phyloP scores from a whole-genome alignment of 1,140 invertebrate genomes.

The Diorhabda elongata region DNA sequence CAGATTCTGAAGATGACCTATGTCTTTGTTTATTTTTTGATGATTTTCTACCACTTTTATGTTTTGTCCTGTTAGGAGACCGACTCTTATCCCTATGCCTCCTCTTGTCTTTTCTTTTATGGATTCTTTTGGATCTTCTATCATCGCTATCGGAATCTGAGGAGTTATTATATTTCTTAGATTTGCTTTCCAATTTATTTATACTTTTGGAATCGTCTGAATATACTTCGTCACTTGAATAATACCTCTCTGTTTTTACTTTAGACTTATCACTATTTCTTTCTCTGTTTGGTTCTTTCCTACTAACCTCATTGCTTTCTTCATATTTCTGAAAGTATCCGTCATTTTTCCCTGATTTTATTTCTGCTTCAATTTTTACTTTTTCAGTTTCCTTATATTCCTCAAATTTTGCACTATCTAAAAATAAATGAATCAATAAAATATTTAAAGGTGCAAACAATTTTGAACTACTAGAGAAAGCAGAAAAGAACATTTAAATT shows the following conservation, averaged over 20 bases:
- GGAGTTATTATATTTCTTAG: not conserved
- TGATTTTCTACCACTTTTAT: not conserved
- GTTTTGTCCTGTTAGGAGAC: not conserved
- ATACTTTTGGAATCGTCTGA: not conserved
- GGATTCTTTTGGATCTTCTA: not conserved
- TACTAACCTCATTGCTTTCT: not conserved
- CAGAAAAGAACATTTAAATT: not conserved
- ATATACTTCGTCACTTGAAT: not conserved
- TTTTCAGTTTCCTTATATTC: constrained; percentile 56
- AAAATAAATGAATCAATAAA: not conserved
- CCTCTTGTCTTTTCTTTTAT: constrained; percentile 7
- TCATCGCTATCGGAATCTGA: constrained; percentile 4
- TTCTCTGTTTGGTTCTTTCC: not conserved
- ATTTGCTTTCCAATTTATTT: not conserved
- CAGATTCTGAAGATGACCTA: not conserved
- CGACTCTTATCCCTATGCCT: constrained; percentile 11
- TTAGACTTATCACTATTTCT: not conserved
- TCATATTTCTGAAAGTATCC: not conserved
- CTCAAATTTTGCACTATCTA: constrained; percentile 65
- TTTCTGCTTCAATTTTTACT: constrained; percentile 28
- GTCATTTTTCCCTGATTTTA: not conserved
- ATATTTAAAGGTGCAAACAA: not conserved
- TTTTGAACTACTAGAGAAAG: not conserved
- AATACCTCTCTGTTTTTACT: not conserved
- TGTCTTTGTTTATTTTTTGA: constrained; percentile 6